Conservation (phyloP, 2,888 invertebrate species). For the Clostera curtula region DNA sequence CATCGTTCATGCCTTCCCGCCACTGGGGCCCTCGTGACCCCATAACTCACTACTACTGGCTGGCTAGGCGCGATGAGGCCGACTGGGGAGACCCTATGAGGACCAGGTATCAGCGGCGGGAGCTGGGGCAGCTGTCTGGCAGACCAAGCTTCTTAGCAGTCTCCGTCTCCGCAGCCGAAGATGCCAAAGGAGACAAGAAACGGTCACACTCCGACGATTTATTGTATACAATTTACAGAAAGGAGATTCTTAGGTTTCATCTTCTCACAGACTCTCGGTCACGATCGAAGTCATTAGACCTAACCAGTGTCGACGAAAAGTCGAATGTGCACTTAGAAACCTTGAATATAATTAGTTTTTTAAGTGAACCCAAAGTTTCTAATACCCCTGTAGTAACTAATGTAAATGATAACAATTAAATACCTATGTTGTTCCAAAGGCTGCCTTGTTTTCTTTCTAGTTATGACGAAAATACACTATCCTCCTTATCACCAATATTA, state of each 20-base stretch:
- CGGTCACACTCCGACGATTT: constrained; percentile 56
- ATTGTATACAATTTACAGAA: constrained; percentile 40
- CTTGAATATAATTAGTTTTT: constrained; percentile 4
- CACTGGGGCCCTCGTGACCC: constrained; percentile 67
- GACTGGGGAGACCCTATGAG: constrained; percentile 21
- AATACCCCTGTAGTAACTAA: too few relatives aligned
- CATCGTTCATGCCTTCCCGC: constrained; percentile 53
- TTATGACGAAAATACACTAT: too few relatives aligned
- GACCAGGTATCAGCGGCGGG: constrained; percentile 32
- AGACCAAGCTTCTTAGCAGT: constrained; percentile 28
- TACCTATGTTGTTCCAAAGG: too few relatives aligned
- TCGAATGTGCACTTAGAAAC: constrained; percentile 7
- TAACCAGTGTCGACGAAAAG: constrained; percentile 13
- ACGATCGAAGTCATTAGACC: constrained; percentile 48
- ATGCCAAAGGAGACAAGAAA: constrained; percentile 21
- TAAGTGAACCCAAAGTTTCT: constrained; percentile 2
- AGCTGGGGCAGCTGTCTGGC: constrained; percentile 43
- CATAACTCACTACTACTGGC: constrained; percentile 61
- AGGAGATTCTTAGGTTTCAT: constrained; percentile 23
- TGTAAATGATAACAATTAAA: too few relatives aligned
- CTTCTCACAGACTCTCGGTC: constrained; percentile 14
- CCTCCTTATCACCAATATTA: too few relatives aligned
- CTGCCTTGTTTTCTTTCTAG: too few relatives aligned
- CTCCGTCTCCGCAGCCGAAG: constrained; percentile 8
- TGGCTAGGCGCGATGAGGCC: constrained; percentile 43